These are phyloP conservation scores for Euura lappo DNA, from an alignment of 1,140 invertebrate genomes.

Conservation along the genomic window DNA sequence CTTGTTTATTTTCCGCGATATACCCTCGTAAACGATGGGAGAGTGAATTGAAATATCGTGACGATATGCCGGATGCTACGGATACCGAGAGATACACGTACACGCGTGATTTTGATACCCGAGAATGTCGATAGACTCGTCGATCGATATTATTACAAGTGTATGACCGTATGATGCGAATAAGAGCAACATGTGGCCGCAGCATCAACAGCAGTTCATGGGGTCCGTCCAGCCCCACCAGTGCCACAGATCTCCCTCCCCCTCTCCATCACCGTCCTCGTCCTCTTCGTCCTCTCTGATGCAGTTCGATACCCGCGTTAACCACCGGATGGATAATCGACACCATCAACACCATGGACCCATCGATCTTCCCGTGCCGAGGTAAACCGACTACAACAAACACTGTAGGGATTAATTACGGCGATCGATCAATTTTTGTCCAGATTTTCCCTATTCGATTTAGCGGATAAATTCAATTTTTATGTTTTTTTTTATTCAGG, in stretches of 20 bases:
- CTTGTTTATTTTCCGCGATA: no score
- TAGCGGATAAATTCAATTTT: no score
- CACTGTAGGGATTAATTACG: background rate
- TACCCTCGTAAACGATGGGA: no score
- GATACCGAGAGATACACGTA: no score
- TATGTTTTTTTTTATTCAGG: no score
- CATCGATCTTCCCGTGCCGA: conserved; percentile 33
- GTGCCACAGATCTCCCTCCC: conserved; percentile 20
- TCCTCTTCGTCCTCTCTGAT: conserved; percentile 23
- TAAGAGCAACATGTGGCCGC: conserved; percentile 38
- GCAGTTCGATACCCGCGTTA: background rate
- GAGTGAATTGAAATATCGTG: no score
- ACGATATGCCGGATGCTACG: no score
- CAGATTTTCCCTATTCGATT: no score
- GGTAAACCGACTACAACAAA: conserved; percentile 25
- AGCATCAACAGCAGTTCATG: conserved; percentile 31
- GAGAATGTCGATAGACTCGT: no score
- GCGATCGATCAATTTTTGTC: background rate
- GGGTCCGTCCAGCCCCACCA: conserved; percentile 26
- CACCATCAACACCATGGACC: background rate
- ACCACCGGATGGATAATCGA: background rate
- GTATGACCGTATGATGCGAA: no score
- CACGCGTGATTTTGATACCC: no score
- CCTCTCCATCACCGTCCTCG: conserved; percentile 23
- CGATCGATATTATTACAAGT: no score